These are phyloP conservation scores for Rhopalosiphum nymphaeae DNA, from an alignment of 2,888 invertebrate genomes.

Conservation along the genomic window DNA sequence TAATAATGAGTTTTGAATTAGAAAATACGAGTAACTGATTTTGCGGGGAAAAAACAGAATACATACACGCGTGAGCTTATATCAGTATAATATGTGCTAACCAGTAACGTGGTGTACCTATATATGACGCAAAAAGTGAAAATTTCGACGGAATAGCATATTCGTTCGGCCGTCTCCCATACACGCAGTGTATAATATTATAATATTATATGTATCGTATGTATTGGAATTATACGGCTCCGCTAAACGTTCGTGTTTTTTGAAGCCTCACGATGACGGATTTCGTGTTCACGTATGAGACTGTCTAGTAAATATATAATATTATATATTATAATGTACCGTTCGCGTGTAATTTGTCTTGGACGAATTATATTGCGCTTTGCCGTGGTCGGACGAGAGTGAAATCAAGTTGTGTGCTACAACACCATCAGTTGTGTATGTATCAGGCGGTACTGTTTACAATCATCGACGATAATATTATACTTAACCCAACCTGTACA, in stretches of 20 bases:
- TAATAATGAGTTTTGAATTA: slow-evolving; percentile 44
- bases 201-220: background rate
- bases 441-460: background rate
- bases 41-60: background rate
- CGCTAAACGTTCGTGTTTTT: slow-evolving; percentile 41
- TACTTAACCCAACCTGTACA: background rate
- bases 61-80: background rate
- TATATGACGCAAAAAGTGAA: slow-evolving; percentile 50
- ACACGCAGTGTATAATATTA: background rate
- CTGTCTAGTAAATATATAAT: no score
- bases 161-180: background rate
- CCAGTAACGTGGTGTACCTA: background rate
- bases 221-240: background rate
- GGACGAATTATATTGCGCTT: slow-evolving; percentile 13
- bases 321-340: background rate
- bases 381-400: slow-evolving; percentile 38
- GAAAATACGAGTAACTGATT: slow-evolving; percentile 24
- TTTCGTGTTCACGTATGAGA: slow-evolving; percentile 28
- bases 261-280: slow-evolving; percentile 39
- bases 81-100: background rate
- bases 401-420: slow-evolving; percentile 10
- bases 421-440: background rate
- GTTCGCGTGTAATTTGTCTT: slow-evolving; percentile 33
- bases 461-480: background rate
- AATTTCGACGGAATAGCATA: slow-evolving; percentile 36